phyloP scores from a whole-genome alignment of 1,140 invertebrate genomes.

The Pseudomyrmex cubaensis region DNA sequence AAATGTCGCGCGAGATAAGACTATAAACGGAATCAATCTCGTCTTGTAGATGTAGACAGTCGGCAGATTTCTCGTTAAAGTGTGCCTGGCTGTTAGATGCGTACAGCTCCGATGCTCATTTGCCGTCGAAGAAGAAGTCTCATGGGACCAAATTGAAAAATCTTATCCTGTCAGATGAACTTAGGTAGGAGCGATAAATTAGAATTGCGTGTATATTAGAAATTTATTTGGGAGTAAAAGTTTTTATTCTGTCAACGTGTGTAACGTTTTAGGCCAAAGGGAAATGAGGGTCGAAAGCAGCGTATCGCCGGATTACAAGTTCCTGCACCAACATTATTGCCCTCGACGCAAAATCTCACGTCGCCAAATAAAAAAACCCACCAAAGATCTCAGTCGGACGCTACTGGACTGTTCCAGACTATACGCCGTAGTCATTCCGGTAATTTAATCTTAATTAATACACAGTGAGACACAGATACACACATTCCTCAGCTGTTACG shows the following conservation, averaged over 20 bases:
- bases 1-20: neutral
- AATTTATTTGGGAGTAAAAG: too few species aligned
- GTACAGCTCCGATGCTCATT: conserved; percentile 92
- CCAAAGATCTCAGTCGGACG: conserved; percentile 96
- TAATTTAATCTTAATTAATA: conserved; percentile 66
- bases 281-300: conserved; percentile 80
- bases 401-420: conserved; percentile 88
- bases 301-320: conserved; percentile 79
- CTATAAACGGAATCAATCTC: conserved; percentile 35
- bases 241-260: neutral
- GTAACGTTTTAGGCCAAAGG: conserved; percentile 81
- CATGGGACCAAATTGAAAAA: conserved; percentile 95
- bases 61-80: conserved; percentile 97
- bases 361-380: conserved; percentile 89
- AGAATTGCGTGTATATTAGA: too few species aligned
- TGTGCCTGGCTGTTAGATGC: conserved; percentile 98
- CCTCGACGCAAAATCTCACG: conserved; percentile 81
- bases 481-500: too few species aligned
- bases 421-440: conserved; percentile 84
- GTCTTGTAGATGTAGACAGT: conserved; percentile 93
- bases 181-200: conserved; percentile 87
- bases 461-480: too few species aligned
- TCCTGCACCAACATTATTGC: conserved; percentile 78
- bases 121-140: conserved; percentile 92
- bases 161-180: conserved; percentile 94